Percentiles rank a stretch among this genome's conserved stretches.
Conservation (phyloP, 2,797 vertebrate genomes). For the Fistularia commersonii region DNA sequence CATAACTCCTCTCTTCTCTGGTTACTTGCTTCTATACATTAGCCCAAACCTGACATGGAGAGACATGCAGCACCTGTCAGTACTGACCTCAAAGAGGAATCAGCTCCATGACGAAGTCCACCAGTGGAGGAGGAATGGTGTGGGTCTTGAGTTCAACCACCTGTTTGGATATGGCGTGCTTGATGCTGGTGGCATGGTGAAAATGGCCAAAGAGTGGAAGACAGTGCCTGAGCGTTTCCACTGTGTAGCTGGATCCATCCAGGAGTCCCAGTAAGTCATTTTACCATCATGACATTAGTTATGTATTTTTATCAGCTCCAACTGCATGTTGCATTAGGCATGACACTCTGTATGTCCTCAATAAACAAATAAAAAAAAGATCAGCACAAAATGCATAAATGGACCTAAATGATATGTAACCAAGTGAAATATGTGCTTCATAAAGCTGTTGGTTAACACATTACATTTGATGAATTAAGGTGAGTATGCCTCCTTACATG, state of each 20-base stretch:
- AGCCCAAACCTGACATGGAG: conserved; percentile 93
- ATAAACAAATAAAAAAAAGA: too few species aligned
- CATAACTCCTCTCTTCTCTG: background rate
- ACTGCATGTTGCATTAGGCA: background rate
- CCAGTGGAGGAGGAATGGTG: conserved; percentile 93
- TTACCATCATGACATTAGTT: background rate
- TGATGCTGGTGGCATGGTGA: conserved; percentile 96
- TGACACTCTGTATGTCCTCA: background rate
- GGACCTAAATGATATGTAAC: too few species aligned
- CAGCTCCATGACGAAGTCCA: conserved; percentile 98
- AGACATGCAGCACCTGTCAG: conserved; percentile 96
- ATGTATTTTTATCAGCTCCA: background rate
- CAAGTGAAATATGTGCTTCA: too few species aligned
- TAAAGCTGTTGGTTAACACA: too few species aligned
- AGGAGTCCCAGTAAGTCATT: conserved; percentile 87
- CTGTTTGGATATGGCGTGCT: conserved; percentile 97
- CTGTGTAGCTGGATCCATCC: conserved; percentile 91
- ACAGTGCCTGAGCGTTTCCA: conserved; percentile 97
- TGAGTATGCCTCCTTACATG: too few species aligned
- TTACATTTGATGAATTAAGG: too few species aligned
- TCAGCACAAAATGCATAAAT: too few species aligned
- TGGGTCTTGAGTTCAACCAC: conserved; percentile 98
- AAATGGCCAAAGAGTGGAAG: conserved; percentile 97
- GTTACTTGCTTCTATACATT: conserved; percentile 4
- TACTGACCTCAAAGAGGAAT: conserved; percentile 98